Evolutionary conservation across 2,113 vertebrate genomes (phyloP).

Genomic region (Raja brachyura): DNA sequence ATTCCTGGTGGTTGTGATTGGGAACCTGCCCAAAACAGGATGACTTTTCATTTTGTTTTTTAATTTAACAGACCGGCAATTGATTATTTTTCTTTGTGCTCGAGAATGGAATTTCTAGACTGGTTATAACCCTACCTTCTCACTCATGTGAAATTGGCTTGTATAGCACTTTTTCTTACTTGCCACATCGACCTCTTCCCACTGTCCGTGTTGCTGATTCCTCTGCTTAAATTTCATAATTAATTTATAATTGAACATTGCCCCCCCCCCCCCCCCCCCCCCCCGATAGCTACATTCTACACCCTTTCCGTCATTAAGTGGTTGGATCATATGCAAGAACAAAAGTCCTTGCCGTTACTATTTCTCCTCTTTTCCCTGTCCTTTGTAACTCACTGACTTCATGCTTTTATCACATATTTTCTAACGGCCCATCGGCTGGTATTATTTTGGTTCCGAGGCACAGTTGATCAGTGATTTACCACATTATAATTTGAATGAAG

Average conservation of each 20-base stretch:
- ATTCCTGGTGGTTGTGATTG: not conserved
- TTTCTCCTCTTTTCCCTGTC: too few species aligned
- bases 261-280: too few species aligned
- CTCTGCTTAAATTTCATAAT: not conserved
- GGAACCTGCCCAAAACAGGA: not conserved
- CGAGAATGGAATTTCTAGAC: not conserved
- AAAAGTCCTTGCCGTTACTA: too few species aligned
- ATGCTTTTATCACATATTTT: not conserved
- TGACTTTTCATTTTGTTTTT: not conserved
- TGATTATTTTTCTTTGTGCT: not conserved
- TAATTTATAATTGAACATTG: not conserved
- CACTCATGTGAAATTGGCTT: too few species aligned
- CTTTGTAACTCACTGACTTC: not conserved
- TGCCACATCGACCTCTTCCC: too few species aligned
- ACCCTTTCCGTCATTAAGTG: too few species aligned
- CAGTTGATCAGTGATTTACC: not conserved
- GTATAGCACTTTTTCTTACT: too few species aligned
- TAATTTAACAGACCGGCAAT: not conserved
- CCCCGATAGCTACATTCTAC: too few species aligned
- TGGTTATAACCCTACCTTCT: not conserved
- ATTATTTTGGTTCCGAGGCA: not conserved
- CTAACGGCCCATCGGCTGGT: not conserved
- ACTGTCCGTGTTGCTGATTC: too few species aligned
- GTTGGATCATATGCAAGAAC: too few species aligned
- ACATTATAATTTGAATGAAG: not conserved